phyloP scores from a whole-genome alignment of 1,140 invertebrate genomes.

The Zaprionus tsacasi region DNA sequence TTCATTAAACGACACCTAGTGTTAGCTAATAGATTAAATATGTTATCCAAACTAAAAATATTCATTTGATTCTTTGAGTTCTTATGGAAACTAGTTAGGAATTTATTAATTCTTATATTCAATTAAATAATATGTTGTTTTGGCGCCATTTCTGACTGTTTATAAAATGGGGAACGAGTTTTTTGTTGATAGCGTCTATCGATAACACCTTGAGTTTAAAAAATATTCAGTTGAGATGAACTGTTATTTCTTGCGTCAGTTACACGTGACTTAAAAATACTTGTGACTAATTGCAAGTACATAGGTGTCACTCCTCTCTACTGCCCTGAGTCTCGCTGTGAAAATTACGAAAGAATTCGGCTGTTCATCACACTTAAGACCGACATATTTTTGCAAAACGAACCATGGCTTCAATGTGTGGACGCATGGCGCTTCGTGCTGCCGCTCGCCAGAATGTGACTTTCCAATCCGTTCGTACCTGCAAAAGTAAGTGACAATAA shows the following conservation, averaged over 20 bases:
- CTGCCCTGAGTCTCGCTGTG: conserved; percentile 63
- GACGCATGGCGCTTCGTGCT: conserved; percentile 84
- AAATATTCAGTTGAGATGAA: background rate
- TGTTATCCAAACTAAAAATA: background rate
- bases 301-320: background rate
- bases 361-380: conserved; percentile 61
- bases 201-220: background rate
- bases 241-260: background rate
- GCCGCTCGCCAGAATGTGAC: conserved; percentile 85
- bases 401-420: conserved; percentile 87
- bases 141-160: background rate
- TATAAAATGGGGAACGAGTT: background rate
- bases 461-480: conserved; percentile 84
- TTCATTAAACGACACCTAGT: background rate
- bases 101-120: background rate
- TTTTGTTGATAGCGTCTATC: background rate
- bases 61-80: too few species aligned
- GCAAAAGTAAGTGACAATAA: conserved; percentile 84
- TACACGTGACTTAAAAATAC: background rate
- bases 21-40: background rate
- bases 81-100: background rate
- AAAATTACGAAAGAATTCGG: conserved; percentile 81
- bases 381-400: conserved; percentile 72
- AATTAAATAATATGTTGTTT: background rate
- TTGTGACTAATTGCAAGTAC: background rate